Percentiles rank a stretch among this genome's conserved stretches.
phyloP scores from a whole-genome alignment of 2,113 vertebrate species.

The Oncorhynchus keta region DNA sequence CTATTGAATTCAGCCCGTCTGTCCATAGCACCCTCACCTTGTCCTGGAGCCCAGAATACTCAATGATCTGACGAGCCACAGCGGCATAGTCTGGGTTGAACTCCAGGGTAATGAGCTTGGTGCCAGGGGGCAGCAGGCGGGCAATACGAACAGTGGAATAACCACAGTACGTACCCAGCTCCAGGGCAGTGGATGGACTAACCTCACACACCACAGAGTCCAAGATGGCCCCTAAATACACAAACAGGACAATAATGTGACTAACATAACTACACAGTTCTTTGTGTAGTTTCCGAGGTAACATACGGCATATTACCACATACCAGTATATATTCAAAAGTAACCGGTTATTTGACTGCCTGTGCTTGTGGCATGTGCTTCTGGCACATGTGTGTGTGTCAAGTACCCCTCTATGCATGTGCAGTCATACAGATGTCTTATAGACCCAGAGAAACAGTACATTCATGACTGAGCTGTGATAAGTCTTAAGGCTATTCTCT shows the following conservation, averaged over 20 bases:
- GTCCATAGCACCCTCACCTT: slow-evolving; percentile 63
- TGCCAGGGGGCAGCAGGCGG: slow-evolving; percentile 69
- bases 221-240: slow-evolving; percentile 74
- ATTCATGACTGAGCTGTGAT: slow-evolving; percentile 21
- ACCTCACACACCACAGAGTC: slow-evolving; percentile 74
- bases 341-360: background rate
- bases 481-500: slow-evolving; percentile 25
- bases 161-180: slow-evolving; percentile 84
- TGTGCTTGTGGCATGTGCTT: background rate
- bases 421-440: slow-evolving; percentile 19
- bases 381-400: background rate
- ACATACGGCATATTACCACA: no score
- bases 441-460: slow-evolving; percentile 10
- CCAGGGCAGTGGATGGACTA: slow-evolving; percentile 67
- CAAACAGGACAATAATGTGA: background rate
- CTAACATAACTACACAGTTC: no score
- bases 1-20: background rate
- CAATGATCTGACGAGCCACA: slow-evolving; percentile 77
- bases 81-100: slow-evolving; percentile 69
- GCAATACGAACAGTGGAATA: slow-evolving; percentile 81
- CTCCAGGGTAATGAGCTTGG: slow-evolving; percentile 77
- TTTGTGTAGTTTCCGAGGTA: no score
- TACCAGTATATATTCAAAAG: no score
- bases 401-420: background rate
- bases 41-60: slow-evolving; percentile 79